Evolutionary conservation across 2,888 invertebrate genomes (phyloP).

Genomic region (Epistrophe grossulariae): DNA sequence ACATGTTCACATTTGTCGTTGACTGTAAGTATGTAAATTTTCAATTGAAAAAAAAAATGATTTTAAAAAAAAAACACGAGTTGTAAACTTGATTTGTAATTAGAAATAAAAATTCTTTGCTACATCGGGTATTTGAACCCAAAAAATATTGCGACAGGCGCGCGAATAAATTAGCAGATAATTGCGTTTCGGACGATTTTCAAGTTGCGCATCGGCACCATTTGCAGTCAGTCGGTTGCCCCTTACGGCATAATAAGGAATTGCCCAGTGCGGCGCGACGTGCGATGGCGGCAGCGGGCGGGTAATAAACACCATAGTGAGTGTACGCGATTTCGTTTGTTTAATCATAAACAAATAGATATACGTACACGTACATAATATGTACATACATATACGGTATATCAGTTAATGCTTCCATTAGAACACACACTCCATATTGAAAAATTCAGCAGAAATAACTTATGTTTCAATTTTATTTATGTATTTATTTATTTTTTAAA

Average conservation of each 20-base stretch:
- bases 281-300: not conserved
- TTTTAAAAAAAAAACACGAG: not conserved
- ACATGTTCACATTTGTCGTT: not conserved
- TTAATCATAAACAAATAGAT: conserved; percentile 53
- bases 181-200: conserved; percentile 55
- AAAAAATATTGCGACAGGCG: conserved; percentile 51
- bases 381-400: not conserved
- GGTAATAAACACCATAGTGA: conserved; percentile 37
- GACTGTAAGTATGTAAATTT: not conserved
- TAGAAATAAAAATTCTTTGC: conserved; percentile 13
- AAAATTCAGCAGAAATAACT: conserved; percentile 57
- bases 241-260: conserved; percentile 9
- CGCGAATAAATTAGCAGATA: conserved; percentile 58
- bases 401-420: conserved; percentile 7
- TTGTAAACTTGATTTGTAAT: conserved; percentile 9
- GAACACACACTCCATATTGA: conserved; percentile 40
- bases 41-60: not conserved
- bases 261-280: not conserved
- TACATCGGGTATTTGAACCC: conserved; percentile 25
- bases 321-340: conserved; percentile 64
- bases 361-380: no score
- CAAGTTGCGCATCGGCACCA: conserved; percentile 43
- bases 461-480: not conserved
- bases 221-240: not conserved
- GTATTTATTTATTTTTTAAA: conserved; percentile 26